These are phyloP conservation scores for Osmoderma eremita DNA, from an alignment of 2,888 invertebrate species.

Conservation along the genomic window DNA sequence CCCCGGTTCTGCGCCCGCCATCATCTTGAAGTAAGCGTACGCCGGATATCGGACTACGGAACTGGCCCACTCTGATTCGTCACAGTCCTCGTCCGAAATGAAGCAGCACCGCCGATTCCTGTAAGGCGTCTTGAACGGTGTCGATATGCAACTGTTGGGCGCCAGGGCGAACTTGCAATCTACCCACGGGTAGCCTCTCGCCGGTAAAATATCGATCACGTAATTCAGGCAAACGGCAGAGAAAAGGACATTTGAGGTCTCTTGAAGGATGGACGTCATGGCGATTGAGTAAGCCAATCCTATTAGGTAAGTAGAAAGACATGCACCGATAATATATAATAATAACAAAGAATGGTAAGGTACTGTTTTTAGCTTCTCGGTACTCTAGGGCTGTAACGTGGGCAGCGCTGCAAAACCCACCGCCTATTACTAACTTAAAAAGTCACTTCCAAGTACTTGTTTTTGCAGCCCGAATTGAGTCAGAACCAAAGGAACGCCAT, in stretches of 20 bases:
- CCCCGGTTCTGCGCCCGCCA: neutral
- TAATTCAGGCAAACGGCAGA: conserved; percentile 32
- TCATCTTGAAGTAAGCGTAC: conserved; percentile 25
- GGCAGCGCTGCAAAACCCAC: no score
- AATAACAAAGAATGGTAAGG: no score
- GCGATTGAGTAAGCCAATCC: conserved; percentile 36
- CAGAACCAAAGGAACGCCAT: no score
- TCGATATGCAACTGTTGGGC: neutral
- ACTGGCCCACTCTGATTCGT: neutral
- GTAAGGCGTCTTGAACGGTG: neutral
- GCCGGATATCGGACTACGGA: conserved; percentile 10
- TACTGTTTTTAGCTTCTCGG: no score
- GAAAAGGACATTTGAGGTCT: conserved; percentile 25
- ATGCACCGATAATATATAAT: no score
- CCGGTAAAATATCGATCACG: neutral
- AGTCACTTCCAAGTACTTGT: no score
- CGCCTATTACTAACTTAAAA: no score
- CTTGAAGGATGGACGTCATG: conserved; percentile 23
- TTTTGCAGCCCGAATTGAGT: no score
- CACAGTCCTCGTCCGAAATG: neutral
- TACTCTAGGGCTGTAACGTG: no score
- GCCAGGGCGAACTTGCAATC: conserved; percentile 16
- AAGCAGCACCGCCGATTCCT: conserved; percentile 27
- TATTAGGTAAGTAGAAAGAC: no score
- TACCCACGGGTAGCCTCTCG: conserved; percentile 25